Evolutionary conservation across 2,113 vertebrate species (phyloP), one percentile per base, ranked within the genome.

Genomic region (Grammomys dolichurus): DNA sequence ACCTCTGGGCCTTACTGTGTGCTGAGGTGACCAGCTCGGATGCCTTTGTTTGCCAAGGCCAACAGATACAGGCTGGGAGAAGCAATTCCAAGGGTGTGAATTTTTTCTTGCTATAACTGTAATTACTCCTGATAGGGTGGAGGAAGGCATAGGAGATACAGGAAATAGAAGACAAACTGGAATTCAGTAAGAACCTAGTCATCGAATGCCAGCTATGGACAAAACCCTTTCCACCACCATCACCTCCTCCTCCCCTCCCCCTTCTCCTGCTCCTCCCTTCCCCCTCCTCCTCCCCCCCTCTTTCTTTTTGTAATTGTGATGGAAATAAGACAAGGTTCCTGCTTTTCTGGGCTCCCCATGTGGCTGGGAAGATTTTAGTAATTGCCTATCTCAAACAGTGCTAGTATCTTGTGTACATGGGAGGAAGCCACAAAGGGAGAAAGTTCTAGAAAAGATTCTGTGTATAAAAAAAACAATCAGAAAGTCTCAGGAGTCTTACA

Each of bases 401-500:
- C 48, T 40, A 88, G 2, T 81, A 93, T 77, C 56, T 70, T 70
- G 54, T 24, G 14, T 14, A 69, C 33, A 54, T 26, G 73, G 16
- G 5, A 84, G 90, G 58, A 48, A 86, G 72, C 13, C 69, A 54
- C 8, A 86, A 92, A 87, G 73, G 77, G 73, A 95, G 48, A 58
- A 95, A 95, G 78, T 67, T 78, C 31, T 73, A 84, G 54, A 93
- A 96, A 93, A 40, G 54, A 63, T 90, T 51, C 22, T 93, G 17
- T 95, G 93, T 90, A 73, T 94, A 19, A 72, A 72, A 13, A 96
- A 28, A 95, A 26, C 92, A 77, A 51, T 22, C 43, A 89, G 65
- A 94, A 95, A 89, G 31, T 91, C 94, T 95, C 40, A 58, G 93
- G 70, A 69, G 51, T 92, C 86, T 92, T 78, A 94, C 96, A 95